Percentiles rank a stretch among this genome's conserved stretches.
These are phyloP conservation scores for Epistrophe grossulariae DNA, from an alignment of 2,888 invertebrate species.

Conservation along the genomic window DNA sequence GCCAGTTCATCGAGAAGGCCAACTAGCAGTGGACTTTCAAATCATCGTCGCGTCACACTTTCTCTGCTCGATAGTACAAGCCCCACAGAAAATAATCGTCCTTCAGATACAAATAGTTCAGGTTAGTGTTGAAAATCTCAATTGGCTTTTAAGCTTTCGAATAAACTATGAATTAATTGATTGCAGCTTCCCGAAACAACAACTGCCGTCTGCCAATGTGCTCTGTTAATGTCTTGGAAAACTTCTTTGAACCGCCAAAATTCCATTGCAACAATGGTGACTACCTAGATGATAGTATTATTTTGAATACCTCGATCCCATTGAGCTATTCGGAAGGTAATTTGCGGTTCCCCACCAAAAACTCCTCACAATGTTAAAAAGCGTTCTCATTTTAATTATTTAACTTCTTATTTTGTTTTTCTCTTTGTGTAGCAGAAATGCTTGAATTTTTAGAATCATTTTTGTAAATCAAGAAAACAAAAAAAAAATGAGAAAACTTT, in stretches of 20 bases:
- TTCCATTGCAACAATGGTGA: constrained; percentile 54
- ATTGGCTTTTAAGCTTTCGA: not conserved
- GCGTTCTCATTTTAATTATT: constrained; percentile 50
- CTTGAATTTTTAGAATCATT: constrained; percentile 44
- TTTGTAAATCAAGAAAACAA: constrained; percentile 23
- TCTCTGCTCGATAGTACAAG: constrained; percentile 61
- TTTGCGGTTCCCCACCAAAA: constrained; percentile 8
- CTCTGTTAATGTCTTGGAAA: constrained; percentile 76
- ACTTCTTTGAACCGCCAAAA: constrained; percentile 77
- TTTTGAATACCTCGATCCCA: constrained; percentile 66
- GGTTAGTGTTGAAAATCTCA: constrained; percentile 8
- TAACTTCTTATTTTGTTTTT: not conserved
- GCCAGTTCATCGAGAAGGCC: constrained; percentile 52
- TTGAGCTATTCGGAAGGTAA: constrained; percentile 74
- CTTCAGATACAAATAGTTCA: constrained; percentile 32
- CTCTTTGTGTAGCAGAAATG: constrained; percentile 33
- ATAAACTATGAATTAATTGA: not conserved
- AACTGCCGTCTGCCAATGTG: constrained; percentile 72
- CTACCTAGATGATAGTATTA: constrained; percentile 64
- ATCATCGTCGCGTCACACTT: constrained; percentile 47
- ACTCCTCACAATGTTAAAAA: constrained; percentile 19
- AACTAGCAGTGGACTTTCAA: constrained; percentile 12
- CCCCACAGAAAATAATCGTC: constrained; percentile 55
- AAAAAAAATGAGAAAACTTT: constrained; percentile 46
- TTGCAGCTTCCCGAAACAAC: constrained; percentile 32